phyloP scores from a whole-genome alignment of 2,888 invertebrate species.

The Parnassius glacialis region DNA sequence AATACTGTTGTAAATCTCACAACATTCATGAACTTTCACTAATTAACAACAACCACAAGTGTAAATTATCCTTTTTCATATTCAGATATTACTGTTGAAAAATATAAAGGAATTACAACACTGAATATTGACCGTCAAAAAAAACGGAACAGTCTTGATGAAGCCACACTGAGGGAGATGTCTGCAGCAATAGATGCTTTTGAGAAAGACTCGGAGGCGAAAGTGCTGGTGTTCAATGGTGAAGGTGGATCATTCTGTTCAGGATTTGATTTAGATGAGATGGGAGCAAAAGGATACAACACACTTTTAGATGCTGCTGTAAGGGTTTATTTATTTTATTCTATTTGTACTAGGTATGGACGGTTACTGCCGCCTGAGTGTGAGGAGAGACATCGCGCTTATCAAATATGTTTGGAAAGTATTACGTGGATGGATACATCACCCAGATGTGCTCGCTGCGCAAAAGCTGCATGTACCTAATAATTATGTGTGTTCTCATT shows the following conservation, averaged over 20 bases:
- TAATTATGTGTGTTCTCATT: too few relatives aligned
- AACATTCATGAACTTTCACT: too few relatives aligned
- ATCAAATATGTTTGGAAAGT: too few relatives aligned
- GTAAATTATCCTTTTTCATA: constrained; percentile 14
- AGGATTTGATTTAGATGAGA: constrained; percentile 92
- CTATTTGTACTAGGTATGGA: too few relatives aligned
- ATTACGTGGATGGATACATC: too few relatives aligned
- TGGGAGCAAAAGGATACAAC: constrained; percentile 74
- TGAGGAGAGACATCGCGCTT: too few relatives aligned
- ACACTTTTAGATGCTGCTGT: constrained; percentile 66
- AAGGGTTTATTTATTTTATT: constrained; percentile 33
- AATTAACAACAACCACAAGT: too few relatives aligned
- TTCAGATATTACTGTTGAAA: constrained; percentile 79
- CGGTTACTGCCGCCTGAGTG: too few relatives aligned
- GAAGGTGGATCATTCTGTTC: constrained; percentile 96
- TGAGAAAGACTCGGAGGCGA: constrained; percentile 86
- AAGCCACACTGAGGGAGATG: constrained; percentile 84
- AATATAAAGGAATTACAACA: constrained; percentile 84
- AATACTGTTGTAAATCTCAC: too few relatives aligned
- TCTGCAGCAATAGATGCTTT: constrained; percentile 87
- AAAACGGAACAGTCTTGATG: constrained; percentile 91
- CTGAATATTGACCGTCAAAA: constrained; percentile 94
- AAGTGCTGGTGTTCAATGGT: constrained; percentile 91
- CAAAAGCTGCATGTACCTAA: too few relatives aligned
- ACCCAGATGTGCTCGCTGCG: too few relatives aligned